Percentiles rank a stretch among this genome's conserved stretches.
Conservation (phyloP, 2,888 invertebrate species). For the Limenitis camilla region DNA sequence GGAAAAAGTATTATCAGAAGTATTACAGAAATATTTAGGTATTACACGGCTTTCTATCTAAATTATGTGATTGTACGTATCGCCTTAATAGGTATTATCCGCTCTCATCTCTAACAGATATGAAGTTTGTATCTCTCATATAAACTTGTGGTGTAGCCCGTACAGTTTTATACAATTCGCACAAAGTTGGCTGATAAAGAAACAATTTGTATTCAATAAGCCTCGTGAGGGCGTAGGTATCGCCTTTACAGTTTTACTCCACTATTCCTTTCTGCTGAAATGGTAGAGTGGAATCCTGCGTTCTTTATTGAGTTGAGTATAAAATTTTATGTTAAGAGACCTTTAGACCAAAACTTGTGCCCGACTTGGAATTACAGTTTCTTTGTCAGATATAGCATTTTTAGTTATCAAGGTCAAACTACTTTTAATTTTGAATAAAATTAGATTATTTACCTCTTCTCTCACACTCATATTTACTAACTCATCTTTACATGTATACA, state of each 20-base stretch:
- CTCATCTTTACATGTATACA: too few relatives aligned
- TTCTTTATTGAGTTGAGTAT: constrained; percentile 6
- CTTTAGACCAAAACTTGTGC: too few relatives aligned
- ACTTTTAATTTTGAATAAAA: too few relatives aligned
- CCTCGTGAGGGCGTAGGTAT: constrained; percentile 42
- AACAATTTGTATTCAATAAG: constrained; percentile 70
- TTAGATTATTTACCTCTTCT: too few relatives aligned
- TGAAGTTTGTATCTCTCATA: neutral
- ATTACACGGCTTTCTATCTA: too few relatives aligned
- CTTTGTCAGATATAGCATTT: too few relatives aligned
- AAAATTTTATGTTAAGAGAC: constrained; percentile 7
- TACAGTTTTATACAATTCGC: constrained; percentile 17
- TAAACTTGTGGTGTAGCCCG: neutral
- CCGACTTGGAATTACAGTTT: too few relatives aligned
- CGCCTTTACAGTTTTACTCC: constrained; percentile 20
- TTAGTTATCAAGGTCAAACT: too few relatives aligned
- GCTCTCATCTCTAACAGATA: neutral
- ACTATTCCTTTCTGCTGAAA: constrained; percentile 20
- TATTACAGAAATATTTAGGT: too few relatives aligned
- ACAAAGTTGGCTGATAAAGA: constrained; percentile 51
- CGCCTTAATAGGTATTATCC: neutral
- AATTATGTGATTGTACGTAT: too few relatives aligned
- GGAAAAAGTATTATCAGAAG: too few relatives aligned
- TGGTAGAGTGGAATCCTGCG: constrained; percentile 8
- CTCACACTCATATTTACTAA: too few relatives aligned